These are phyloP conservation scores for Heliocidaris erythrogramma DNA, from an alignment of 35 echinoderm and acorn worm genomes.

Conservation along the genomic window DNA sequence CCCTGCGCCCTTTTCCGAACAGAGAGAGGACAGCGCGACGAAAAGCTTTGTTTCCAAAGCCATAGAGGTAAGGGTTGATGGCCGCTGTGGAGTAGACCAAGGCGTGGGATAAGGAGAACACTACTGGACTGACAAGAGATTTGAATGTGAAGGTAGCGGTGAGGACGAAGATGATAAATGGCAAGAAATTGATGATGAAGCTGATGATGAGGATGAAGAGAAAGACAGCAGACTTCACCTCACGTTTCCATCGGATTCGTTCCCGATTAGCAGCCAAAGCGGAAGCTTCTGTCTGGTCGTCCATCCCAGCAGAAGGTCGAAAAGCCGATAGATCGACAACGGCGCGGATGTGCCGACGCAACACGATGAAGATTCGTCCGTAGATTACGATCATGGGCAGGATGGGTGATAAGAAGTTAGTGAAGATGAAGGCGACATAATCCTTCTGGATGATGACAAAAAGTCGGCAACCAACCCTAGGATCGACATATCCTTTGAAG, in stretches of 20 bases:
- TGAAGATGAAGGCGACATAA: not conserved
- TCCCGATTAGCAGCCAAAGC: not conserved
- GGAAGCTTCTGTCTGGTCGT: not conserved
- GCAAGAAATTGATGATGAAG: conserved; percentile 15
- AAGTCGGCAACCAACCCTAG: not conserved
- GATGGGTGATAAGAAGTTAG: not conserved
- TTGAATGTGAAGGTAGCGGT: not conserved
- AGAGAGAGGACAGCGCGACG: conserved; percentile 13
- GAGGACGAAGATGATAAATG: conserved; percentile 28
- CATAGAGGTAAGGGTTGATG: conserved; percentile 48
- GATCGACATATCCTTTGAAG: not conserved
- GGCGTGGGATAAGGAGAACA: conserved; percentile 15
- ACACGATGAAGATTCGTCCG: conserved; percentile 33
- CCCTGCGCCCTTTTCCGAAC: not conserved
- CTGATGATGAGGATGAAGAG: conserved; percentile 47
- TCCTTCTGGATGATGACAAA: not conserved
- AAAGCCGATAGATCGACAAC: conserved; percentile 7
- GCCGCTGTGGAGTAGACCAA: conserved; percentile 19
- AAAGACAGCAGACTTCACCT: conserved; percentile 47
- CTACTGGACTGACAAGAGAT: not conserved
- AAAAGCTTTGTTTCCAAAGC: conserved; percentile 56
- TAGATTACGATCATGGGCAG: conserved; percentile 48
- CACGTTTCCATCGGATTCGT: not conserved
- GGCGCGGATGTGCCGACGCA: conserved; percentile 46
- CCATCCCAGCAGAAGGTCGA: not conserved